Evolutionary conservation across 92 coral and sea anemone genomes (phyloP), one percentile per base, ranked within the genome.

Genomic region (Montipora capitata): DNA sequence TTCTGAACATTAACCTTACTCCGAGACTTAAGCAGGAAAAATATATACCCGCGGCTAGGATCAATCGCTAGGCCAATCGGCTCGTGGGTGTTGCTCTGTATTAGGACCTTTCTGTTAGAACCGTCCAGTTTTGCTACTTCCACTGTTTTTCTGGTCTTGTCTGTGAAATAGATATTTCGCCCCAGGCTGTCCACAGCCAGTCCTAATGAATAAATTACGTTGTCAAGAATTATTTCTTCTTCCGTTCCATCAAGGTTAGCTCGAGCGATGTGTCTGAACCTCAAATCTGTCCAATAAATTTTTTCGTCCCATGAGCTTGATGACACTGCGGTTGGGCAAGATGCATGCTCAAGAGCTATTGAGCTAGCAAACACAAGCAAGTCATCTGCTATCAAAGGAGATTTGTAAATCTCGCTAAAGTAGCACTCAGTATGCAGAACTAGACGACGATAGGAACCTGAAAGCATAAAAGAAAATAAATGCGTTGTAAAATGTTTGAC

Each of bases 221-320:
- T 87, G 17, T 67, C n/a, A n/a, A 96, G 62, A 45, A 96, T 81
- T 62, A 76, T 74, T 79, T 94, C 92, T 70, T 87, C 92, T 1
- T 90, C 80, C 8, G 96, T 68, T 4, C 95, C 98, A 74, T 96
- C 93, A 39, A 95, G 72, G 61, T 85, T 90, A 4, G 95, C 91
- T 0, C 99, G 90, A 41, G 86, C 85, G 65, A 96, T 96, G 8
- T 83, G 90, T 2, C 74, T 35, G 5, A 54, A 83, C 14, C 38
- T 61, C 35, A 79, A 40, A 74, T 96, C 99, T 0, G 97, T 80
- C 99, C 99, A 96, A 81, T 94, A 96, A 0, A 94, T 78, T 39
- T 93, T 91, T 56, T 71, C 79, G 27, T 91, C 96, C 4, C 73
- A 61, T 38, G 93, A 56, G 85, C 92, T 91, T 42, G 78, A 91